Evolutionary conservation across 2,888 invertebrate genomes (phyloP).

Genomic region (Euclidia mi): DNA sequence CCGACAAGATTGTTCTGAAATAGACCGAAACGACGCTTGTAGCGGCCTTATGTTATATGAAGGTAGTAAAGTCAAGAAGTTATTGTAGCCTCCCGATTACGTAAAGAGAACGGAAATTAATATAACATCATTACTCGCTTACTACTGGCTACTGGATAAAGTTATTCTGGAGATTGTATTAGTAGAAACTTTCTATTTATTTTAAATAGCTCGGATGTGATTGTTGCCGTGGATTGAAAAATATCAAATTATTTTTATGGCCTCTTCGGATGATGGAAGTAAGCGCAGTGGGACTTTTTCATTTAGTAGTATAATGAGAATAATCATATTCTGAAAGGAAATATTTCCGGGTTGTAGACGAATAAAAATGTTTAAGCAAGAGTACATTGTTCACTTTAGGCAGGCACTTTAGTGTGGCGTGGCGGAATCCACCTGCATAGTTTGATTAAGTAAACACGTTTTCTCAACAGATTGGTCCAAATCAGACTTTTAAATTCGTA

Average conservation of each 20-base stretch:
- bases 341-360: neutral
- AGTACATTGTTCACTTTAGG: too few relatives aligned
- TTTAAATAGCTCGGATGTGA: constrained; percentile 7
- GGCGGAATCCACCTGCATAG: too few relatives aligned
- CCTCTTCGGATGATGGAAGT: constrained; percentile 12
- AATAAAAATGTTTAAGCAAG: too few relatives aligned
- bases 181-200: constrained; percentile 2
- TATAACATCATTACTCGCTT: constrained; percentile 20
- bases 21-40: constrained; percentile 7
- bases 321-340: constrained; percentile 1
- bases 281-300: neutral
- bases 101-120: constrained; percentile 35
- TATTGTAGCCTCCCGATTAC: constrained; percentile 38
- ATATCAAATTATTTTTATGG: constrained; percentile 17
- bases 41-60: constrained; percentile 36
- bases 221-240: constrained; percentile 17
- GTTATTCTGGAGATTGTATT: neutral
- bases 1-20: constrained; percentile 12
- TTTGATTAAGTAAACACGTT: too few relatives aligned
- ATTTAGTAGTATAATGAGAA: constrained; percentile 1
- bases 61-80: constrained; percentile 42
- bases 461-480: too few relatives aligned
- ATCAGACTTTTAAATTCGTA: too few relatives aligned
- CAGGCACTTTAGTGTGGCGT: too few relatives aligned
- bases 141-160: neutral